Evolutionary conservation across 2,797 vertebrate species (phyloP).

Genomic region (Sebastiscus tertius): DNA sequence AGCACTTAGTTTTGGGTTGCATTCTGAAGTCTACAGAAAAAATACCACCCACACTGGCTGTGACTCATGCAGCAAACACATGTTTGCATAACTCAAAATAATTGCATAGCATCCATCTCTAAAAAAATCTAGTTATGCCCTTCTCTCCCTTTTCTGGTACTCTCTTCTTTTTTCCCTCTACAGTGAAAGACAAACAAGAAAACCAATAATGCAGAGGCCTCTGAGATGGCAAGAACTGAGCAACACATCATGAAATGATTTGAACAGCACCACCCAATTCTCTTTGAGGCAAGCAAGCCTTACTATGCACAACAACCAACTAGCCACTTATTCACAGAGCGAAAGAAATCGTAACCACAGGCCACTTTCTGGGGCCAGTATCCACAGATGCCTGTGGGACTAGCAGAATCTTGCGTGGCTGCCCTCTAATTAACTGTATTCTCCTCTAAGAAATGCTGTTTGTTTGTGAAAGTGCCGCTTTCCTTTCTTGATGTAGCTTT

Average conservation of each 20-base stretch:
- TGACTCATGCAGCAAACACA: slow-evolving; percentile 50
- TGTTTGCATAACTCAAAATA: slow-evolving; percentile 63
- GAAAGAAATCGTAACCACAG: slow-evolving; percentile 20
- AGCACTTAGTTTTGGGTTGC: slow-evolving; percentile 42
- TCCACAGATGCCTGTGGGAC: slow-evolving; percentile 25
- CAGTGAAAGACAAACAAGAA: slow-evolving; percentile 47
- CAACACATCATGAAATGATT: slow-evolving; percentile 49
- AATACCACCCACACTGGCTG: slow-evolving; percentile 31
- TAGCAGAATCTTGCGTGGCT: slow-evolving; percentile 13
- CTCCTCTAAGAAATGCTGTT: slow-evolving; percentile 51
- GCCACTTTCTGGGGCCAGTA: slow-evolving; percentile 9
- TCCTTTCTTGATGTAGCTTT: slow-evolving; percentile 34
- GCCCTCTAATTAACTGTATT: slow-evolving; percentile 63
- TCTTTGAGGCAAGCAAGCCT: slow-evolving; percentile 34
- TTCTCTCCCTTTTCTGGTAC: slow-evolving; percentile 1
- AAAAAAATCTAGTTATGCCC: slow-evolving; percentile 48
- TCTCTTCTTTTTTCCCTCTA: neutral
- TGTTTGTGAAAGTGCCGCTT: slow-evolving; percentile 55
- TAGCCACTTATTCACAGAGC: slow-evolving; percentile 25
- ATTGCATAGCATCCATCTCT: slow-evolving; percentile 41
- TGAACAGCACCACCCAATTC: slow-evolving; percentile 37
- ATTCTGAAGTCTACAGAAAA: slow-evolving; percentile 19
- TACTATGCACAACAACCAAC: slow-evolving; percentile 20
- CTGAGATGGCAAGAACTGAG: slow-evolving; percentile 21
- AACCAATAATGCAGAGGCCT: slow-evolving; percentile 46